Evolutionary conservation across 2,888 invertebrate genomes (phyloP).

Genomic region (Buathra laborator): DNA sequence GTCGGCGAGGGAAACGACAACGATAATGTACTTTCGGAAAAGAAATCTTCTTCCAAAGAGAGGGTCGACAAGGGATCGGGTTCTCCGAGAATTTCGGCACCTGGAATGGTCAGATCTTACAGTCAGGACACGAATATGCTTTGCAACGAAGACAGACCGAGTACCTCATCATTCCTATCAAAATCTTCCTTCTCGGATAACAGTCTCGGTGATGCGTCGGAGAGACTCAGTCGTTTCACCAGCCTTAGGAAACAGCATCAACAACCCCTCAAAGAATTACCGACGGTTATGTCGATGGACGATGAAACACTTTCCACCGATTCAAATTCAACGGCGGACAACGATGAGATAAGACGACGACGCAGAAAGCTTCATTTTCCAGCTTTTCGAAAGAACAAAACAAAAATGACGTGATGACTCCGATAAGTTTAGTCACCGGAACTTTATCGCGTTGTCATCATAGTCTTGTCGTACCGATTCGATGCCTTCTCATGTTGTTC

Average conservation of each 20-base stretch:
- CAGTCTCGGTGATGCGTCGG: conserved; percentile 81
- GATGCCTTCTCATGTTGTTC: conserved; percentile 19
- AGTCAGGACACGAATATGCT: conserved; percentile 86
- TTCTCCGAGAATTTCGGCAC: conserved; percentile 42
- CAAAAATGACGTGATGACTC: conserved; percentile 82
- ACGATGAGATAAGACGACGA: conserved; percentile 88
- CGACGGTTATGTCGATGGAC: conserved; percentile 85
- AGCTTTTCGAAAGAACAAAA: conserved; percentile 88
- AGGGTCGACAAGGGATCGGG: conserved; percentile 35
- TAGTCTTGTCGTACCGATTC: conserved; percentile 6
- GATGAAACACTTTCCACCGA: conserved; percentile 90
- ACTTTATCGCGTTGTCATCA: background rate
- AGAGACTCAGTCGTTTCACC: conserved; percentile 57
- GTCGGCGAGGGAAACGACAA: conserved; percentile 79
- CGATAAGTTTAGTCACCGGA: background rate
- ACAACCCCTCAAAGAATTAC: conserved; percentile 75
- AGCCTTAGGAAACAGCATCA: conserved; percentile 69
- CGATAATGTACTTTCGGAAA: conserved; percentile 60
- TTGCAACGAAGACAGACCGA: conserved; percentile 71
- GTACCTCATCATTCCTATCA: conserved; percentile 79
- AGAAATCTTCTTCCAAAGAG: conserved; percentile 38
- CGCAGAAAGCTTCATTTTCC: conserved; percentile 89
- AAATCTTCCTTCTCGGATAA: conserved; percentile 87
- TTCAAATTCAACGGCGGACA: conserved; percentile 89
- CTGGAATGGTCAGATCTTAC: conserved; percentile 85